phyloP scores from a whole-genome alignment of 2,797 vertebrate species.

The Myotis findleyi region DNA sequence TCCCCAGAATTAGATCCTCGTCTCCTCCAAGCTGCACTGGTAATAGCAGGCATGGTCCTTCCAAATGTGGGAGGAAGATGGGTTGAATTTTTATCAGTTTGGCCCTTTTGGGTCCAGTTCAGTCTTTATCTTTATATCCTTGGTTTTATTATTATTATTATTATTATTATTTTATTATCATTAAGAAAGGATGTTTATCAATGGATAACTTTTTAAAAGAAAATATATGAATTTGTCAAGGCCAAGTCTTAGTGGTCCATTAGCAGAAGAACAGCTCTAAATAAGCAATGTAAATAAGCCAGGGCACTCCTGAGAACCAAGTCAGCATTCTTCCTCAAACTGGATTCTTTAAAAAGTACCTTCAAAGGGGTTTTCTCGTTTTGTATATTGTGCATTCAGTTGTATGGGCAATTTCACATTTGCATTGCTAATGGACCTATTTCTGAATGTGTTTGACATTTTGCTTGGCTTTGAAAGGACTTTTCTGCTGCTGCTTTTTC shows the following conservation, averaged over 20 bases:
- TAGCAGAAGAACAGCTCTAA: slow-evolving; percentile 20
- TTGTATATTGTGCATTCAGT: slow-evolving; percentile 35
- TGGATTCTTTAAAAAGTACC: background rate
- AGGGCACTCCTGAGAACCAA: slow-evolving; percentile 20
- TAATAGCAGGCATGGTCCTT: background rate
- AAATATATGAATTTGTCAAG: background rate
- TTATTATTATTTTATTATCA: background rate
- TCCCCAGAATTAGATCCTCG: background rate
- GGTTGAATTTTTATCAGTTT: background rate
- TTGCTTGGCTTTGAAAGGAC: slow-evolving; percentile 79
- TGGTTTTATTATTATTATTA: background rate
- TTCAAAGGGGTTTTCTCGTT: slow-evolving; percentile 70
- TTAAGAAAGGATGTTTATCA: background rate
- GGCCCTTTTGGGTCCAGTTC: background rate
- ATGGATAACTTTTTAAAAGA: background rate
- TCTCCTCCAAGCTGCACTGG: background rate
- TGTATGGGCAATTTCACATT: slow-evolving; percentile 46
- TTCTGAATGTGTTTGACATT: slow-evolving; percentile 77
- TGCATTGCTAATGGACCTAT: slow-evolving; percentile 75
- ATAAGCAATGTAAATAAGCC: background rate
- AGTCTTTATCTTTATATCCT: background rate
- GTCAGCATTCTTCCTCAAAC: slow-evolving; percentile 29
- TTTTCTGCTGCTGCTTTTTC: slow-evolving; percentile 66
- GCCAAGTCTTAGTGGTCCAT: background rate
- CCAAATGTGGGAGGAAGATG: background rate